Base-by-base conservation (phyloP, 2,888 invertebrate genomes). In the Philopedon plagiatum region DNA sequence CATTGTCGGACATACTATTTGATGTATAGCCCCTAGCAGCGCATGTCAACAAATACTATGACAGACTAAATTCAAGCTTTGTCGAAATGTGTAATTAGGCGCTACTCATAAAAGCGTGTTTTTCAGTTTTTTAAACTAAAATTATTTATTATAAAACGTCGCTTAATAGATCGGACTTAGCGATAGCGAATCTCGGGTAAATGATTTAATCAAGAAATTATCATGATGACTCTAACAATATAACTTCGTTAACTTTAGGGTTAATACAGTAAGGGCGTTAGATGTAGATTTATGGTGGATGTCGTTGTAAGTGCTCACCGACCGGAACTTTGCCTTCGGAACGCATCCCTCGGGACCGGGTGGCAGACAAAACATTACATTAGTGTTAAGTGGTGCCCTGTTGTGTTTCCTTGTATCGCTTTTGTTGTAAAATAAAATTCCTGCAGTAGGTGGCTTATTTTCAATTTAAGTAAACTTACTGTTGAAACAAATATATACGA, bases 341-440 rank as follows among this genome's bases (percentile, higher is more conserved):
- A 74, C 75, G 77, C 74, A 77, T 80, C 83, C 81, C 81, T 68
- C 69, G 82, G 79, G 82, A 82, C 75, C 78, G 69, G 69, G 70
- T 67, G 80, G 80, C 80, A 83, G 83, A 83, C 83, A 83, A 83
- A 83, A 83, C 83, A 83, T 81, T 83, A 83, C 83, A 83, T 83
- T 83, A 83, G 80, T 79, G 82, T 78, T 82, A 82, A 83, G 79
- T 79, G 79, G 78, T 76, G 61, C 71, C 71, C 74, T 67, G 71
- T 64, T 69, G 73, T 72, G 66, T 67, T 67, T 63, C 49, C 57
- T 49, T 70, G 57, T 70, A 49, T 54, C 49, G 63, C 37, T 56
- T 29, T 44, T 56, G 32, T 56, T 41, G 56, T 65, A 23, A n/a
- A 32, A 32, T 37, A 57, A 15, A 29, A 61, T 46, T 46, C 61